Percentiles rank a stretch among this genome's conserved stretches.
phyloP scores from a whole-genome alignment of 2,113 vertebrate genomes.

The Butastur rufipennis region DNA sequence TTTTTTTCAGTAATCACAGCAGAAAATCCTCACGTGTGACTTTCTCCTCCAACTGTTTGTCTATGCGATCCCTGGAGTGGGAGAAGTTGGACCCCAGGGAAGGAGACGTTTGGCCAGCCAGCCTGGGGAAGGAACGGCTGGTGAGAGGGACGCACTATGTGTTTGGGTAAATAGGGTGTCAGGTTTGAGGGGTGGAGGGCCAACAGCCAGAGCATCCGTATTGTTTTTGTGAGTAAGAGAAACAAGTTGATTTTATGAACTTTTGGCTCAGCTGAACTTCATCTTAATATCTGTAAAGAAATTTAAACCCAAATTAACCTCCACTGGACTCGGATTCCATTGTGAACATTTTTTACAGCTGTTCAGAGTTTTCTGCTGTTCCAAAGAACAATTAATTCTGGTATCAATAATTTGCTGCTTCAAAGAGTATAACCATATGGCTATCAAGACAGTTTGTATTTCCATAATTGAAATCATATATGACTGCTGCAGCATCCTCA shows the following conservation, averaged over 20 bases:
- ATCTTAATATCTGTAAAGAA: not conserved
- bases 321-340: not conserved
- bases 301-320: not conserved
- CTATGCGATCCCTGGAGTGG: not conserved
- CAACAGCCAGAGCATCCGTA: not conserved
- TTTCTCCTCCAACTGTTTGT: not conserved
- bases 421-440: not conserved
- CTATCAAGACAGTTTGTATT: not conserved
- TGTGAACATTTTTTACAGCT: conserved; percentile 18
- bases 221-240: not conserved
- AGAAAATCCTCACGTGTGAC: not conserved
- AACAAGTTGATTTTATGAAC: not conserved
- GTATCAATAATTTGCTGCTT: conserved; percentile 10
- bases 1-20: not conserved
- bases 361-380: conserved; percentile 7
- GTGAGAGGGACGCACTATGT: accelerated
- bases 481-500: not conserved
- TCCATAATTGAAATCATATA: not conserved
- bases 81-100: not conserved
- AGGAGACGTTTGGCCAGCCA: not conserved
- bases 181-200: not conserved
- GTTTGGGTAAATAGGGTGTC: not conserved
- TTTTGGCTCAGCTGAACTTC: not conserved
- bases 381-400: conserved; percentile 7
- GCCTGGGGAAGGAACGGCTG: not conserved